phyloP scores from a whole-genome alignment of 2,888 invertebrate species.

The Drosophila demipolita region DNA sequence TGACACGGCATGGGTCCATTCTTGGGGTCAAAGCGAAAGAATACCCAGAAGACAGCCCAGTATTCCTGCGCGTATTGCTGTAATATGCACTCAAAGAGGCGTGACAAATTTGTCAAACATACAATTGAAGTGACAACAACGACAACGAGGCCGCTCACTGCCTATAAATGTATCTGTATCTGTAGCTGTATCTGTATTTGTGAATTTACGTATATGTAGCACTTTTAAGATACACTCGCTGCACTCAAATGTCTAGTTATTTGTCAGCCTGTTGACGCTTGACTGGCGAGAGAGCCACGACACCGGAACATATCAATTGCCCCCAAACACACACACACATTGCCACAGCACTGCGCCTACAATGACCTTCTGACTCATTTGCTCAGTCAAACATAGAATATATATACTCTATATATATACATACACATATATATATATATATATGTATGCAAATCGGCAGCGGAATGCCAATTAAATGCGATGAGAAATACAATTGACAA shows the following conservation, averaged over 20 bases:
- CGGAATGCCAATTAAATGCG: constrained; percentile 49
- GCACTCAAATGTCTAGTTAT: constrained; percentile 46
- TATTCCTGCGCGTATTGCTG: not conserved
- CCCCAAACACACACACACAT: constrained; percentile 17
- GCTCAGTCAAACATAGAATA: constrained; percentile 31
- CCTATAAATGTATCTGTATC: constrained; percentile 12
- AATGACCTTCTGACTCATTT: constrained; percentile 65
- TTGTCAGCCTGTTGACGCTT: constrained; percentile 68
- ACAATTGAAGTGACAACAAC: constrained; percentile 41
- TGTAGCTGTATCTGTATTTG: constrained; percentile 5
- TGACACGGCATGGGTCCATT: constrained; percentile 41
- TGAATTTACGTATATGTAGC: constrained; percentile 23
- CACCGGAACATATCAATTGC: constrained; percentile 76
- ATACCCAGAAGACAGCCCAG: not conserved
- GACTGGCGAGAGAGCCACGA: constrained; percentile 61
- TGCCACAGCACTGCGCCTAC: constrained; percentile 27
- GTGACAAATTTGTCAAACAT: constrained; percentile 62
- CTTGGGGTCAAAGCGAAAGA: constrained; percentile 40
- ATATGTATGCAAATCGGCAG: constrained; percentile 52
- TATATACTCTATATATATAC: not conserved
- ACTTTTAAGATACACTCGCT: constrained; percentile 31
- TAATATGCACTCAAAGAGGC: constrained; percentile 39
- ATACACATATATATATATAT: not conserved
- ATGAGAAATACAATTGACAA: constrained; percentile 52
- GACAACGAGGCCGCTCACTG: constrained; percentile 28